Conservation (phyloP, 2,113 vertebrate species). For the pig (Sus scrofa) region DNA sequence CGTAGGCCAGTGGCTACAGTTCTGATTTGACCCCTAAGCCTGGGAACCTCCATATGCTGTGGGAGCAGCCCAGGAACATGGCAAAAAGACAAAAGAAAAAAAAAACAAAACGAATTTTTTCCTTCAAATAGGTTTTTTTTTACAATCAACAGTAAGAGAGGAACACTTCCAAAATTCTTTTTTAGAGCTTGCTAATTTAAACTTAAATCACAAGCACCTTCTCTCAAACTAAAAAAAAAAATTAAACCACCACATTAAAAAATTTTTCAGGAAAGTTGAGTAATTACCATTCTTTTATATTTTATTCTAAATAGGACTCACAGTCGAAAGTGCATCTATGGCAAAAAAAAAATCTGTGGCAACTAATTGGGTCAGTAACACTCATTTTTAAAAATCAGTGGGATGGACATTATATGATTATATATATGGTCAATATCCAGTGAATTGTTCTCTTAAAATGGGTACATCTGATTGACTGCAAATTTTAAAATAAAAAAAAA, state of each 20-base stretch:
- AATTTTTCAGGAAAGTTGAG: slow-evolving; percentile 11
- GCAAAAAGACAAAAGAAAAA: no score
- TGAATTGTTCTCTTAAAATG: slow-evolving; percentile 41
- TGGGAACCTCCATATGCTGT: no score
- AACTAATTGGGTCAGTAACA: not conserved
- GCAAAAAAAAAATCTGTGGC: not conserved
- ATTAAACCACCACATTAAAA: not conserved
- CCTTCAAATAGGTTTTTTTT: slow-evolving; percentile 16
- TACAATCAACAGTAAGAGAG: not conserved
- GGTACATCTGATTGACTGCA: not conserved
- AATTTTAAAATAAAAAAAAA: slow-evolving; percentile 43
- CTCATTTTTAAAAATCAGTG: slow-evolving; percentile 22
- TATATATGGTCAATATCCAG: not conserved
- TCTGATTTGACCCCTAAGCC: no score
- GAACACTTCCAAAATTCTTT: slow-evolving; percentile 27
- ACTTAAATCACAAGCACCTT: not conserved
- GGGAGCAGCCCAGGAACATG: no score
- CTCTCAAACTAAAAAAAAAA: slow-evolving; percentile 18
- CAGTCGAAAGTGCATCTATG: not conserved
- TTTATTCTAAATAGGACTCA: slow-evolving; percentile 26
- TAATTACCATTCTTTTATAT: slow-evolving; percentile 22
- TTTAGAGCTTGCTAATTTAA: slow-evolving; percentile 38
- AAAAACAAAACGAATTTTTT: slow-evolving; percentile 59
- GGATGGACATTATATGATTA: not conserved
- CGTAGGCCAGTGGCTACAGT: no score